Evolutionary conservation across 2,113 vertebrate species (phyloP), one percentile per base, ranked within the genome.

Genomic region (Dissostichus mawsoni): DNA sequence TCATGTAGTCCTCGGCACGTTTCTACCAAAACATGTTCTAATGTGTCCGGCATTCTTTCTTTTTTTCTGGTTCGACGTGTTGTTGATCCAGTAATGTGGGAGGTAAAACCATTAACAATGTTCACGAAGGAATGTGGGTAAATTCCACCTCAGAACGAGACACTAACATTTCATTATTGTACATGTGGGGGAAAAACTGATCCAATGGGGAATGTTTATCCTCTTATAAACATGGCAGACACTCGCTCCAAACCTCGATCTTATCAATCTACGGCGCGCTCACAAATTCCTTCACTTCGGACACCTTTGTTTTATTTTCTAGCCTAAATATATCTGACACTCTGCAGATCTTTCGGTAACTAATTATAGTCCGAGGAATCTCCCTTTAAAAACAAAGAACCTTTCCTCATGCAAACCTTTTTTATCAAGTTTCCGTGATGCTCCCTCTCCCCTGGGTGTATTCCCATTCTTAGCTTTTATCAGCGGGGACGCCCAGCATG

Each of bases 351-450:
- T 78, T 68, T 36, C 36, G 33, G 1, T 57, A 55, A 82, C 84
- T 90, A 91, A 91, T 80, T 87, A 85, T 90, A 90, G 90, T n/a
- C 64, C 25, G 8, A 58, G 78, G 68, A 88, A 77, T 82, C 80
- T 85, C 69, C 70, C 64, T 17, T 86, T 41, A 17, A 83, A 85
- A 90, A 86, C 84, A 92, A 83, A 78, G 69, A 58, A 56, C n/a
- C 11, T 33, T 59, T 68, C 20, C 78, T 63, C 11, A 5, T 61
- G 69, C 65, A 71, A 53, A 23, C 8, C 36, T 8, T 5, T 67
- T 51, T 80, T 65, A 88, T 88, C 87, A 76, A 53, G n/a, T 87
- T 87, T 91, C 88, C 89, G 68, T 84, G 75, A 85, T 51, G 86
- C 2, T 53, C 52, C 53, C 13, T 20, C 57, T 80, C 68, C 18